phyloP scores from a whole-genome alignment of 2,888 invertebrate species.

The Lasioglossum lativentre region DNA sequence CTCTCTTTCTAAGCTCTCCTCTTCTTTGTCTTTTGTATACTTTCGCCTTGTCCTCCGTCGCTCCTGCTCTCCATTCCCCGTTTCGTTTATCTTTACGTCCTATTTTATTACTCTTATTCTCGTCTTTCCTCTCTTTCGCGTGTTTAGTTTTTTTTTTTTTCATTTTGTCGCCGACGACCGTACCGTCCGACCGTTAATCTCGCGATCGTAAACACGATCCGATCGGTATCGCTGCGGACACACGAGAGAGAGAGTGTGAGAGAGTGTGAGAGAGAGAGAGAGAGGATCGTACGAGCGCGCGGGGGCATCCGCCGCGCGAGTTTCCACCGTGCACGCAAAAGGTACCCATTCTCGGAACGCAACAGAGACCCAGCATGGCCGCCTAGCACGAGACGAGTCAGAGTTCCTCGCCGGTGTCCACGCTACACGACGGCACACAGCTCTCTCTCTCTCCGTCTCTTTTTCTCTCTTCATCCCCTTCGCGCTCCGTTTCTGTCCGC shows the following conservation, averaged over 20 bases:
- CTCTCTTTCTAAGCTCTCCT: background rate
- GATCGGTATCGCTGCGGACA: conserved; percentile 1
- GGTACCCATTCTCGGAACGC: conserved; percentile 71
- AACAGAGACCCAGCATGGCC: conserved; percentile 77
- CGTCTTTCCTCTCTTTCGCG: background rate
- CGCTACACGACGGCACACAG: conserved; percentile 47
- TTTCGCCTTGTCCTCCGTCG: background rate
- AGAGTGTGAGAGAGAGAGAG: no score
- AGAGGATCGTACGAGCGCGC: conserved; percentile 14
- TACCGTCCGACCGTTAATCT: background rate
- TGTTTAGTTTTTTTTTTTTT: background rate
- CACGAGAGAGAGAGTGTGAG: background rate
- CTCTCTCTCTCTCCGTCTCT: conserved; percentile 45
- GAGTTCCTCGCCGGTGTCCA: conserved; percentile 68
- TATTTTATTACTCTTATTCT: background rate
- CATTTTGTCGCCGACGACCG: background rate
- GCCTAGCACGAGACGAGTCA: conserved; percentile 73
- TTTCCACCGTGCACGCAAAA: conserved; percentile 64
- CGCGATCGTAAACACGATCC: conserved; percentile 14
- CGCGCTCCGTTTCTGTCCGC: conserved; percentile 23
- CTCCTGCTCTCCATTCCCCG: background rate
- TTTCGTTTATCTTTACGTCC: background rate
- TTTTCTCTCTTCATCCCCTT: conserved; percentile 50
- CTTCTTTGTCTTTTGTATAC: background rate
- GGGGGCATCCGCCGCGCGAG: conserved; percentile 41